phyloP scores from a whole-genome alignment of 2,113 vertebrate species.

The Rissa tridactyla region DNA sequence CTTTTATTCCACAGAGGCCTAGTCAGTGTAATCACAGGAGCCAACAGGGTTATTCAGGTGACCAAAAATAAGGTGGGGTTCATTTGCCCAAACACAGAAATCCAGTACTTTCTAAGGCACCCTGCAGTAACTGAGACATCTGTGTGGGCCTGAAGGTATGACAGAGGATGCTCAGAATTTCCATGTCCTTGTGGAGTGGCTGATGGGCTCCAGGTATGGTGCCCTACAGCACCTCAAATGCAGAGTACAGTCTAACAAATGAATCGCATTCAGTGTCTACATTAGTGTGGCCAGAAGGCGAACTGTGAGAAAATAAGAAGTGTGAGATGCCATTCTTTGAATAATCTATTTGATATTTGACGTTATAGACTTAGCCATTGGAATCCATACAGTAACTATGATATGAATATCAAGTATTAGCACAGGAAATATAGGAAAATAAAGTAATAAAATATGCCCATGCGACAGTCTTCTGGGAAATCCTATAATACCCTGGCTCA shows the following conservation, averaged over 20 bases:
- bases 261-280: neutral
- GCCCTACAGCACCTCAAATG: neutral
- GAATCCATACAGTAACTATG: neutral
- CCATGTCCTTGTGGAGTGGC: neutral
- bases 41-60: neutral
- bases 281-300: neutral
- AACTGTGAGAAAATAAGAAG: neutral
- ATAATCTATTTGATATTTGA: neutral
- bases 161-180: neutral
- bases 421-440: neutral
- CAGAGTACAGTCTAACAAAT: neutral
- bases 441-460: neutral
- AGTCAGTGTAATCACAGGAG: neutral
- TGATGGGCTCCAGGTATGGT: neutral
- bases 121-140: neutral
- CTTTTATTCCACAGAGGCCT: neutral
- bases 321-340: neutral
- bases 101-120: neutral
- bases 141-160: neutral
- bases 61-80: neutral
- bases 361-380: neutral
- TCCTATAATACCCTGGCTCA: neutral
- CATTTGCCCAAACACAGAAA: neutral
- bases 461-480: neutral
- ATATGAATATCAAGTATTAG: neutral